Evolutionary conservation across 2,113 vertebrate species (phyloP).

Genomic region (Zosterops borbonicus): DNA sequence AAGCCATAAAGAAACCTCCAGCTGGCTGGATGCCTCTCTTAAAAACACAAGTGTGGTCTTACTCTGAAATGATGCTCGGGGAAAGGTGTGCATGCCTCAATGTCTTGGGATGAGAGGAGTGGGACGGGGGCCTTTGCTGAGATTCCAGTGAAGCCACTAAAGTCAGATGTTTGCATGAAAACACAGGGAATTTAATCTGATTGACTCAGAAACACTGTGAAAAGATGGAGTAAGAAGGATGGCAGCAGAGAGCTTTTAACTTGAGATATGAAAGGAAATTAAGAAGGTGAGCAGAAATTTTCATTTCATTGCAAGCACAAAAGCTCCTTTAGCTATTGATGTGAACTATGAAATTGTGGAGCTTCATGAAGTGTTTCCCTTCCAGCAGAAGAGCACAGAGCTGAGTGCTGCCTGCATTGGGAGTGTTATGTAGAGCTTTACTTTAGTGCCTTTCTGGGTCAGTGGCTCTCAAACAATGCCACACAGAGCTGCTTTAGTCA

Average conservation of each 20-base stretch:
- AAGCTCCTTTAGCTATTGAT: not conserved
- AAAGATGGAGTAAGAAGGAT: not conserved
- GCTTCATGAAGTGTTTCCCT: not conserved
- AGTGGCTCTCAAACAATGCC: not conserved
- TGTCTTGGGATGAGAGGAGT: not conserved
- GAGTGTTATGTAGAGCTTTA: not conserved
- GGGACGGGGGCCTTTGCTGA: not conserved
- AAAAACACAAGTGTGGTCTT: not conserved
- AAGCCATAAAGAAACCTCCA: constrained; percentile 17
- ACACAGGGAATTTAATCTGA: not conserved
- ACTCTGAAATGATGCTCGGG: not conserved
- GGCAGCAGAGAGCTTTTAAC: not conserved
- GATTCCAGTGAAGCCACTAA: not conserved
- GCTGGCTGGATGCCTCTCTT: constrained; percentile 28
- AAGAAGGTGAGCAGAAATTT: not conserved
- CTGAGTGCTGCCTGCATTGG: not conserved
- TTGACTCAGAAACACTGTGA: not conserved
- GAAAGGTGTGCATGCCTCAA: not conserved
- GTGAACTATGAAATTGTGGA: not conserved
- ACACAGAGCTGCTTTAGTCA: not conserved
- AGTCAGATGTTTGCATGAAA: not conserved
- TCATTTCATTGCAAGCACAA: not conserved
- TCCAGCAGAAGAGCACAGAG: not conserved
- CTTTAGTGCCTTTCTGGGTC: constrained; percentile 37
- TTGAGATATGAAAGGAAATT: not conserved